phyloP scores from a whole-genome alignment of 2,888 invertebrate species.

The Cephus pulcher region DNA sequence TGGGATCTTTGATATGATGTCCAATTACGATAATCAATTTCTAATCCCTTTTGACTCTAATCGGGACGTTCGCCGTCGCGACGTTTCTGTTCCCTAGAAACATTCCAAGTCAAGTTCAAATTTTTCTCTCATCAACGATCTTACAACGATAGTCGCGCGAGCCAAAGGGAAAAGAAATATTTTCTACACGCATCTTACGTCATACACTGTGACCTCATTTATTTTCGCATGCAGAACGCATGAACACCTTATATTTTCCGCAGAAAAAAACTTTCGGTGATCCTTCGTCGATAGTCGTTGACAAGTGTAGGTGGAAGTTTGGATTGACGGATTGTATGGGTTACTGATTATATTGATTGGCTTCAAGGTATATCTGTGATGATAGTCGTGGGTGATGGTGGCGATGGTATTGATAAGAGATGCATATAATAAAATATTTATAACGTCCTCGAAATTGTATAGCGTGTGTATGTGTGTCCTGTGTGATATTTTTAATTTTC shows the following conservation, averaged over 20 bases:
- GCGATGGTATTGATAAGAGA: constrained; percentile 15
- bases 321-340: neutral
- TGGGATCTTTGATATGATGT: constrained; percentile 27
- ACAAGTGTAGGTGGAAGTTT: constrained; percentile 29
- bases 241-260: constrained; percentile 18
- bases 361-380: neutral
- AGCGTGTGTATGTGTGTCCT: neutral
- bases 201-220: neutral
- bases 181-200: neutral
- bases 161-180: constrained; percentile 2
- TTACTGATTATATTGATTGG: neutral
- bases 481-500: neutral
- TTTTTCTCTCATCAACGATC: neutral
- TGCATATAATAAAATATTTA: constrained; percentile 33
- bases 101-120: neutral
- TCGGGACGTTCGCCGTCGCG: neutral
- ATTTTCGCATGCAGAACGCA: neutral
- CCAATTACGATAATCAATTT: constrained; percentile 1
- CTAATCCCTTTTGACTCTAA: neutral
- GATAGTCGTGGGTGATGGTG: neutral
- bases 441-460: constrained; percentile 25
- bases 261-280: constrained; percentile 21
- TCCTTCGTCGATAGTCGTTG: constrained; percentile 29
- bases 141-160: neutral
- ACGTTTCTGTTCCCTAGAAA: neutral